Conservation (phyloP, 2,888 invertebrate species). For the Agrochola lota region DNA sequence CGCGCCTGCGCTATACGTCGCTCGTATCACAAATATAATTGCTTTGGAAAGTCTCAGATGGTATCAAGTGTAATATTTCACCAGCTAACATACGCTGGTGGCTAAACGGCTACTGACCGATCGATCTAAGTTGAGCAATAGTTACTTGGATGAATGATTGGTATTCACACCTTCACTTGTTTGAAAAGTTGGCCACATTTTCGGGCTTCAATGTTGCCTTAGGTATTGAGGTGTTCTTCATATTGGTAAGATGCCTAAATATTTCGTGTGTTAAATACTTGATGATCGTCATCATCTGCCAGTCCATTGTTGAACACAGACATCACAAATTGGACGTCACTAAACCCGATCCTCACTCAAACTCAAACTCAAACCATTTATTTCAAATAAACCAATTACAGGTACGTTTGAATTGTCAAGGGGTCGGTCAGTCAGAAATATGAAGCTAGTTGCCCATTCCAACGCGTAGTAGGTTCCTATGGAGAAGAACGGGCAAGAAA, state of each 20-base stretch:
- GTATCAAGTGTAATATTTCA: constrained; percentile 63
- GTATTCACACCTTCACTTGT: constrained; percentile 25
- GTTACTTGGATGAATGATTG: constrained; percentile 21
- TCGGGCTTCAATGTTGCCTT: neutral
- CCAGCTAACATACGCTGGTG: constrained; percentile 35
- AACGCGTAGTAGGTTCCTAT: too few species aligned
- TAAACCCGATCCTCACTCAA: neutral
- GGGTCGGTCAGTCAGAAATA: too few species aligned
- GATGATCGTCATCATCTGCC: neutral
- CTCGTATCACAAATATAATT: constrained; percentile 60
- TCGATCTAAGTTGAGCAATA: constrained; percentile 33
- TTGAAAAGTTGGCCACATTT: neutral
- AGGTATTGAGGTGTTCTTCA: neutral
- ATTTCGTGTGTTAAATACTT: neutral
- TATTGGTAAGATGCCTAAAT: neutral
- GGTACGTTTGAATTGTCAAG: too few species aligned
- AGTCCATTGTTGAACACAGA: neutral
- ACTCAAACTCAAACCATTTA: too few species aligned
- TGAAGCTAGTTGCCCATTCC: too few species aligned
- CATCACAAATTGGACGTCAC: neutral
- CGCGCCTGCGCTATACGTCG: constrained; percentile 44
- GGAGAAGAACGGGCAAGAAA: too few species aligned
- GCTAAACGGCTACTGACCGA: constrained; percentile 45
- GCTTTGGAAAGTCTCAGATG: constrained; percentile 63
- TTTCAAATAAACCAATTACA: too few species aligned